Conservation (phyloP, 2,113 vertebrate genomes). For the Melanerpes formicivorus region DNA sequence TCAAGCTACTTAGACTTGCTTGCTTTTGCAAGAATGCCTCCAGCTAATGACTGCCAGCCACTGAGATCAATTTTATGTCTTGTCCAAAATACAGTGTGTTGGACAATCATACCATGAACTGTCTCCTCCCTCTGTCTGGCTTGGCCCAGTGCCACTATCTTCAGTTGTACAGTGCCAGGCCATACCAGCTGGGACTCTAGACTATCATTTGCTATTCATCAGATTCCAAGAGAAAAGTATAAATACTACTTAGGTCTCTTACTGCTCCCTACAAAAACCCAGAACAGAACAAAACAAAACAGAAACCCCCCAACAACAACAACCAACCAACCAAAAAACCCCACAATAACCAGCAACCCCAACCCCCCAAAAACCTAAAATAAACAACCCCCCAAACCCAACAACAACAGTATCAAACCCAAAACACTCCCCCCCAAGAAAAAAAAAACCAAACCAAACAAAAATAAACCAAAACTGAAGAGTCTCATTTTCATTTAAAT, state of each 20-base stretch:
- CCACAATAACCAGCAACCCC: too few species aligned
- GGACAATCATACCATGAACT: neutral
- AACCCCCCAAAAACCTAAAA: too few species aligned
- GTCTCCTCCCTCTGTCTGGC: neutral
- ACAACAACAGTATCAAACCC: too few species aligned
- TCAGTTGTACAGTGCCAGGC: neutral
- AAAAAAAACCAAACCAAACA: too few species aligned
- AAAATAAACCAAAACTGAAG: neutral
- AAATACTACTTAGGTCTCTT: conserved; percentile 10
- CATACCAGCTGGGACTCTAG: neutral
- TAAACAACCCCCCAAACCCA: too few species aligned
- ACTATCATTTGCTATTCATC: conserved; percentile 24
- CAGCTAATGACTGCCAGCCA: neutral
- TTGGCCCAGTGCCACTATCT: neutral
- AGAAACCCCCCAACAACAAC: too few species aligned
- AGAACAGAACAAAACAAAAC: too few species aligned
- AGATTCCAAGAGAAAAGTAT: conserved; percentile 13
- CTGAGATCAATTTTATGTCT: neutral
- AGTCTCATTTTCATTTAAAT: neutral
- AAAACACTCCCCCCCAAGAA: too few species aligned
- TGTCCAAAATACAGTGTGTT: neutral
- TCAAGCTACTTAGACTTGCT: neutral
- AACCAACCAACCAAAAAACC: too few species aligned
- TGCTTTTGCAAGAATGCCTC: neutral
- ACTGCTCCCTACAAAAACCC: neutral